These are phyloP conservation scores for Sapajus apella DNA, from an alignment of 2,113 vertebrate species.

Conservation along the genomic window DNA sequence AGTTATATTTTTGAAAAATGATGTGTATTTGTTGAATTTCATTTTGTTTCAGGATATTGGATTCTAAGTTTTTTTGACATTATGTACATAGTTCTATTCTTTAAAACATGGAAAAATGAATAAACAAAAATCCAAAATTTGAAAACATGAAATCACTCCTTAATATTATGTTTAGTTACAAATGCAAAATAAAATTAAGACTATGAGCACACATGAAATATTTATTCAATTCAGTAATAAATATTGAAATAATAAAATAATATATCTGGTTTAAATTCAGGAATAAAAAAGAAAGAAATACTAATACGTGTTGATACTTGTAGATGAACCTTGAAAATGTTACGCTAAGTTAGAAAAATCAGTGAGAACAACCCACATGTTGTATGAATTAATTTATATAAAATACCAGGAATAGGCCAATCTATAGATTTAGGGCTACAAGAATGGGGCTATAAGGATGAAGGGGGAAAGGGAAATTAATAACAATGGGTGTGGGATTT, in stretches of 20 bases:
- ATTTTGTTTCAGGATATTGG: neutral
- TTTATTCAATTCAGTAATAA: neutral
- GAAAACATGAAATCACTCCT: neutral
- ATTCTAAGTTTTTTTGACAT: neutral
- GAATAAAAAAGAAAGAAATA: neutral
- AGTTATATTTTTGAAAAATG: neutral
- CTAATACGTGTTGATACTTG: neutral
- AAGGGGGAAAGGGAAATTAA: rapidly evolving
- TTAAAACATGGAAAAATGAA: neutral
- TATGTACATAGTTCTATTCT: neutral
- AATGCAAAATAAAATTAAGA: neutral
- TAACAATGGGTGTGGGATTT: neutral
- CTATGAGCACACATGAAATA: neutral
- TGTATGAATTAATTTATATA: neutral
- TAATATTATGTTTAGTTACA: neutral
- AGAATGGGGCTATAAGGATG: too few relatives aligned
- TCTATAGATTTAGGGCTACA: neutral
- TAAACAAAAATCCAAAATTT: neutral
- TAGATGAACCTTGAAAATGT: neutral
- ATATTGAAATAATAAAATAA: neutral
- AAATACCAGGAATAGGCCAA: neutral
- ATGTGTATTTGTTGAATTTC: neutral
- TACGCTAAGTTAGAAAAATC: neutral
- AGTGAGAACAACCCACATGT: neutral
- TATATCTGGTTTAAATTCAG: neutral